Evolutionary conservation across 1,140 invertebrate genomes (phyloP), one percentile per base, ranked within the genome.

Genomic region (Telenomus remus): DNA sequence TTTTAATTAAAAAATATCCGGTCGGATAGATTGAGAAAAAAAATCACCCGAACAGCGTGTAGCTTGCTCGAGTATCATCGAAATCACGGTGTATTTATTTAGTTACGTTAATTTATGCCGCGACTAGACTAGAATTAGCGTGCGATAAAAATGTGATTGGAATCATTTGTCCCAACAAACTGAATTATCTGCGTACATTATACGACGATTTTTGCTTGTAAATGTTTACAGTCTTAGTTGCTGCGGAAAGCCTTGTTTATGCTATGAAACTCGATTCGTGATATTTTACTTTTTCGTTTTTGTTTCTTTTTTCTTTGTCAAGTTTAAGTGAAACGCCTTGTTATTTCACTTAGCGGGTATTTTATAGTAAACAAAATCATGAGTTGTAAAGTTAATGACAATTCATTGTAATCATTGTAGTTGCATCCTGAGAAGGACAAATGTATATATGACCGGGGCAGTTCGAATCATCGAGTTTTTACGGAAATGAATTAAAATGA

Each of bases 401-500:
- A 64, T 64, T 69, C 72, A 44, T 69, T 75, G 57, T 59, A 69
- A 63, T 43, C 27, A 63, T 75, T 63, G 68, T 39, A 53, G 55
- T 6, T 1, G 19, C 19, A 27, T 27, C 19, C 19, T 27, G 19
- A 6, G 19, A 3, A 6, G 19, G 70, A 76, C 73, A 76, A 76
- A 76, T 76, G 69, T 76, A 65, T 76, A 65, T 76, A 69, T 70
- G 72, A 43, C 61, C 54, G 46, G 63, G 68, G 63, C n/a, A 9
- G 55, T 56, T 50, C 47, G 55, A 50, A 56, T 39, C 13, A 39
- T 64, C 19, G 55, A 46, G 61, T 66, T 48, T 12, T 33, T 6
- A 16, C 10, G 47, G 69, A 69, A 75, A 75, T 75, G 72, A 59
- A 68, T 75, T 51, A 68, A 68, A 75, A 75, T 68, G 71, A 64